These are phyloP conservation scores for Drosophila peninsularis DNA, from an alignment of 2,888 invertebrate genomes.

Conservation along the genomic window DNA sequence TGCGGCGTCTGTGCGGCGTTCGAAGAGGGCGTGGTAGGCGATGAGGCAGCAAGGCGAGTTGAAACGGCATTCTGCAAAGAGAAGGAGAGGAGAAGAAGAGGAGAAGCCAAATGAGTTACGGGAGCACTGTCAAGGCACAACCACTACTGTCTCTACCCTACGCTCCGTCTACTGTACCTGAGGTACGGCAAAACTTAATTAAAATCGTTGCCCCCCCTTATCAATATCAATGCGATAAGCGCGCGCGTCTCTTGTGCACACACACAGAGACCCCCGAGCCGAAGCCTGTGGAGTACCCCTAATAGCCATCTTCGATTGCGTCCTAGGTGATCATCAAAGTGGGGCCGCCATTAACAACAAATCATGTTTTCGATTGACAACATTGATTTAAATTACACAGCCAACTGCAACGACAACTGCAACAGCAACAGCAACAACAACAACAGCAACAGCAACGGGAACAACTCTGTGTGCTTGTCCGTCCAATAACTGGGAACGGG, in stretches of 20 bases:
- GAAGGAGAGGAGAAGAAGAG: background rate
- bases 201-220: slow-evolving; percentile 74
- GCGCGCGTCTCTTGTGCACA: slow-evolving; percentile 30
- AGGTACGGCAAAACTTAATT: slow-evolving; percentile 73
- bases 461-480: slow-evolving; percentile 23
- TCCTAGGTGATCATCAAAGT: slow-evolving; percentile 67
- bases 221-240: slow-evolving; percentile 76
- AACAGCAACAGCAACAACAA: slow-evolving; percentile 57
- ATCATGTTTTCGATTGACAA: slow-evolving; percentile 83
- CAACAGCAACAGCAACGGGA: slow-evolving; percentile 50
- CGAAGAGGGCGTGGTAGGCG: slow-evolving; percentile 86
- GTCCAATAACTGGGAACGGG: slow-evolving; percentile 33
- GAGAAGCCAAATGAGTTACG: slow-evolving; percentile 9
- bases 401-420: slow-evolving; percentile 59
- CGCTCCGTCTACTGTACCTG: slow-evolving; percentile 61
- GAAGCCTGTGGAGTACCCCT: slow-evolving; percentile 16
- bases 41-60: slow-evolving; percentile 90
- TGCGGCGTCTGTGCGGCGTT: slow-evolving; percentile 85
- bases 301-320: slow-evolving; percentile 35
- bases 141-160: too few relatives aligned
- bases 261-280: slow-evolving; percentile 15
- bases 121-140: background rate
- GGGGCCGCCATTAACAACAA: slow-evolving; percentile 79
- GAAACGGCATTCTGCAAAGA: slow-evolving; percentile 86
- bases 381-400: slow-evolving; percentile 83